These are phyloP conservation scores for Neodiprion pinetum DNA, from an alignment of 1,140 invertebrate genomes.

Conservation along the genomic window DNA sequence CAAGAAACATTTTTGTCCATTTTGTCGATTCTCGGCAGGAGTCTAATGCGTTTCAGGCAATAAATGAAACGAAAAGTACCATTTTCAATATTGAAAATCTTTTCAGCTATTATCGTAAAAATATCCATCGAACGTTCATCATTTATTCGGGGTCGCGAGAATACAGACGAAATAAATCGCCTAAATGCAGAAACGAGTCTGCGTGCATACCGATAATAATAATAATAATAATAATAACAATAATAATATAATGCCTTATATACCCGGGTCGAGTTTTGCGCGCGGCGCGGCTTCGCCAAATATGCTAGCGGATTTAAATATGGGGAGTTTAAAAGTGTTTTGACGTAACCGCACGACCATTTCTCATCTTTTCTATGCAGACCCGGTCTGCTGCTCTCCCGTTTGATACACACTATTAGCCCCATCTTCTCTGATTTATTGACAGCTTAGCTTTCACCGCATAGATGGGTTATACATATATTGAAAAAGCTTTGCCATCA, in stretches of 20 bases:
- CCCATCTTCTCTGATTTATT: conserved; percentile 53
- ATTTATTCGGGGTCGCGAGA: too few relatives aligned
- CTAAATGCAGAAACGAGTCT: too few relatives aligned
- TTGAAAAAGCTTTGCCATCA: background rate
- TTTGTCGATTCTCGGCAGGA: background rate
- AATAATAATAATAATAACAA: too few relatives aligned
- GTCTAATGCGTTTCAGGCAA: too few relatives aligned
- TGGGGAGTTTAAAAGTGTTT: conserved; percentile 58
- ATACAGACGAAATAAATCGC: too few relatives aligned
- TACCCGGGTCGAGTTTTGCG: background rate
- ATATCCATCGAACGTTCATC: too few relatives aligned
- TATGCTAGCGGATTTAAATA: conserved; percentile 50
- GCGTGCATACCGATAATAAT: too few relatives aligned
- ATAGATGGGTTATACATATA: background rate
- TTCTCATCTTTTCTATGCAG: conserved; percentile 54
- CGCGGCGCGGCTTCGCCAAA: conserved; percentile 29
- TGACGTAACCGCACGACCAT: conserved; percentile 53
- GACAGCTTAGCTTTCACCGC: conserved; percentile 25
- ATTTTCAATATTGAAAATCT: too few relatives aligned
- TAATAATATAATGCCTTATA: background rate
- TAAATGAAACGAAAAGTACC: too few relatives aligned
- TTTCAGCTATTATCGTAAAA: background rate
- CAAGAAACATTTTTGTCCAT: background rate
- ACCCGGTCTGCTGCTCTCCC: conserved; percentile 42
- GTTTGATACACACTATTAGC: conserved; percentile 61